Percentiles rank a stretch among this genome's conserved stretches.
Conservation (phyloP, 2,888 invertebrate species). For the Auanema sp. region DNA sequence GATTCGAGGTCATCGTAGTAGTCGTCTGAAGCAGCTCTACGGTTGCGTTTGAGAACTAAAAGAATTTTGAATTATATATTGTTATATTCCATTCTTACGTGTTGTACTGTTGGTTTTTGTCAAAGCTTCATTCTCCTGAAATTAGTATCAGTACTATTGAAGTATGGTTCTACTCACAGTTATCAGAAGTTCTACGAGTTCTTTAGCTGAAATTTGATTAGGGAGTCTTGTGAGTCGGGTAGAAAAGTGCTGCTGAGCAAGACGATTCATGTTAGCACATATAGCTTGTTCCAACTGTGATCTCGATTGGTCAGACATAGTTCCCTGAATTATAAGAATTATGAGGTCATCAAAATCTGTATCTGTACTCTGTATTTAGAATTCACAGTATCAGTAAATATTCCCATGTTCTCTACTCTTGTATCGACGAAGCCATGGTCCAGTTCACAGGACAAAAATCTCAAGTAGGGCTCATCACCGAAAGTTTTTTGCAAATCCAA, state of each 20-base stretch:
- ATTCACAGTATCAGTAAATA: constrained; percentile 61
- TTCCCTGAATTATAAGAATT: constrained; percentile 19
- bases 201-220: constrained; percentile 40
- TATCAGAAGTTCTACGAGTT: constrained; percentile 39
- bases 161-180: constrained; percentile 13
- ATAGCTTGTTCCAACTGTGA: constrained; percentile 46
- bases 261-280: constrained; percentile 46
- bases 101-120: constrained; percentile 1
- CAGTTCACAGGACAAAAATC: constrained; percentile 42
- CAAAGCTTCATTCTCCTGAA: not conserved
- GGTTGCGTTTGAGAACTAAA: not conserved
- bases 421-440: constrained; percentile 49
- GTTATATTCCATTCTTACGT: not conserved
- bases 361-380: constrained; percentile 38
- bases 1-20: constrained; percentile 40
- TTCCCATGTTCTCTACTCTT: constrained; percentile 55
- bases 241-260: constrained; percentile 48
- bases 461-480: constrained; percentile 49
- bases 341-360: not conserved
- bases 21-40: constrained; percentile 28
- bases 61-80: not conserved
- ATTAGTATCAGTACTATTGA: constrained; percentile 19
- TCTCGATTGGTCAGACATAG: constrained; percentile 40
- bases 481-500: constrained; percentile 49
- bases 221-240: constrained; percentile 42